Base-by-base conservation (phyloP, 2,113 vertebrate species). In the Polyodon spathula region DNA sequence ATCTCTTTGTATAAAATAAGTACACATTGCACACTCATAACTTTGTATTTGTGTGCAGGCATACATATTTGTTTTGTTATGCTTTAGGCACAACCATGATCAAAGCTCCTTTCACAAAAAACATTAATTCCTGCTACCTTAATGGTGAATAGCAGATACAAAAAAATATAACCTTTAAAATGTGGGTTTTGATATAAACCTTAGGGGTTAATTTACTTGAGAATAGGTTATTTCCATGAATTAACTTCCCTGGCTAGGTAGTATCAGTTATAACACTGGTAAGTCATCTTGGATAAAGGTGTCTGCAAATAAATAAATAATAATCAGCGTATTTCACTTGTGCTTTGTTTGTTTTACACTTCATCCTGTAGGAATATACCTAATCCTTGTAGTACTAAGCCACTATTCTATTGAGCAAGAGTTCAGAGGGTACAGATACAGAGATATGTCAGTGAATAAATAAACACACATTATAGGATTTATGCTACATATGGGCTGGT, bases 391-490 rank as follows among this genome's bases (percentile, higher is more conserved):
- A 68, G 73, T 50, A 67, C 58, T 57, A 75, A 68, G 66, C 73
- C 68, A 63, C 51, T 63, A 61, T 68, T 66, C 69, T 57, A 73
- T 71, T 74, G 66, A 69, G 76, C 67, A 72, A 63, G 65, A 71
- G 70, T 70, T 77, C 68, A 71, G 66, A 82, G 73, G 68, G 27
- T 56, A 63, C 67, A 60, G 68, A 67, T 67, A 81, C 78, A 83
- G 61, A 66, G 63, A 59, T 81, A 68, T 66, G 69, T 62, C 42
- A 57, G 62, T 61, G 68, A 66, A 68, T 71, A 61, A 73, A 67
- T 44, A 74, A 68, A 73, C 68, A 68, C 79, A 81, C 84, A 86
- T 85, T 75, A 84, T 65, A 68, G 72, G 75, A 86, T 82, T 81
- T 78, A 78, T 72, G 74, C 64, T 63, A 63, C 62, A 76, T 73